Evolutionary conservation across 2,113 vertebrate species (phyloP), one percentile per base, ranked within the genome.

Genomic region (Malurus alboscapulatus): DNA sequence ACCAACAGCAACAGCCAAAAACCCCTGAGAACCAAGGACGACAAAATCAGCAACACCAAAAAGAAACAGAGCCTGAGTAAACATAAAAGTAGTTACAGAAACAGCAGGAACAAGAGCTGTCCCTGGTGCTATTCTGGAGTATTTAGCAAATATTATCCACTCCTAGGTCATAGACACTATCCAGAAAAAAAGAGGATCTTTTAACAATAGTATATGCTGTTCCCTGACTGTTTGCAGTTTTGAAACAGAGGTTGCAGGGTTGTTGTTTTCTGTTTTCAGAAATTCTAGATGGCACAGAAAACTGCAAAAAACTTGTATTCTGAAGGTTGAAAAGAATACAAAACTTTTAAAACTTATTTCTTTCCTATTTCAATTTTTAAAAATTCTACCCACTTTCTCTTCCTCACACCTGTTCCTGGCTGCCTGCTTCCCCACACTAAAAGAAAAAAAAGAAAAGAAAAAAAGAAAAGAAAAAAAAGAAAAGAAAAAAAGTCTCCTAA

Each of bases 301-400:
- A 38, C 18, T 34, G 24, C 12, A 75, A 61, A 73, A 0, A 0
- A 0, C 4, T 61, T 66, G 8, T 51, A 10, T 22, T 85, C 32
- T 88, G 42, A 61, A 84, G 27, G 25, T 42, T 73, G 19, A 67
- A 26, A 81, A 59, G 24, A 7, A 58, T 14, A 38, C 1, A 82
- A 53, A 91, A 75, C 4, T 12, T 51, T 21, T 11, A 72, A 77
- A 36, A 38, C 1, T 10, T 7, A 45, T 62, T 86, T 79, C 2
- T 51, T 44, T 30, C 15, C 22, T 83, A 7, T 54, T 67, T 67
- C 36, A 57, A 6, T 5, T 10, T 38, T 66, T 69, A 12, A 1
- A 2, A 68, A 55, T 65, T 24, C 13, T 12, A 51, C 26, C 8
- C 6, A 34, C 24, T 48, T 87, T 82, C 17, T 38, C 12, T 76